Conservation (phyloP, 1,140 invertebrate genomes). For the Melanaphis sacchari region DNA sequence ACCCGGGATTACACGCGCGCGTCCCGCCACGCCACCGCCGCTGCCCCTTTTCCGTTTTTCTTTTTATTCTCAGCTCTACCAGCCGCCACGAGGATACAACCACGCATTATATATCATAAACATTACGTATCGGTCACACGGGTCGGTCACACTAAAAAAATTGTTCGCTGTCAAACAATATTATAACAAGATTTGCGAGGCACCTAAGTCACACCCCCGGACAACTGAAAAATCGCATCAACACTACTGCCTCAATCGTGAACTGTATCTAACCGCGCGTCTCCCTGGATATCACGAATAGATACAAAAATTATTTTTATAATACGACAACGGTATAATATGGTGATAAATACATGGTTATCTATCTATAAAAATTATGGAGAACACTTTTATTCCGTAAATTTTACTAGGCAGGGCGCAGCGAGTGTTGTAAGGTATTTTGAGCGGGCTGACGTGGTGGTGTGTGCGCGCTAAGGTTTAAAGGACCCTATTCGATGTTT, state of each 20-base stretch:
- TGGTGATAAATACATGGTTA: not conserved
- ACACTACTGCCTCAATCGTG: not conserved
- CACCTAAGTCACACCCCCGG: too few species aligned
- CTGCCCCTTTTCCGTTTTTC: not conserved
- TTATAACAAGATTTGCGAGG: too few species aligned
- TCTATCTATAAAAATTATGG: fast-evolving
- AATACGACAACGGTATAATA: not conserved
- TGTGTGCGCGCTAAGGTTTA: too few species aligned
- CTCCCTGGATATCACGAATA: not conserved
- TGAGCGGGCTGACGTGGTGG: not conserved
- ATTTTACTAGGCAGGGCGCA: not conserved
- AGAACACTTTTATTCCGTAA: too few species aligned
- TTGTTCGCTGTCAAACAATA: too few species aligned
- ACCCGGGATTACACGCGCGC: not conserved
- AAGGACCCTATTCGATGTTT: not conserved
- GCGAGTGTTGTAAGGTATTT: not conserved
- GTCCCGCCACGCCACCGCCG: not conserved
- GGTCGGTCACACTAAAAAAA: not conserved
- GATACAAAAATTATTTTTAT: not conserved
- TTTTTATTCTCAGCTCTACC: not conserved
- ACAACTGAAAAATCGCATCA: too few species aligned
- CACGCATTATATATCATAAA: not conserved
- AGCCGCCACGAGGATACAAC: not conserved
- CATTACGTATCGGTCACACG: not conserved
- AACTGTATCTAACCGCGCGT: not conserved